Base-by-base conservation (phyloP, 2,113 vertebrate species). In the Montifringilla adamsi region DNA sequence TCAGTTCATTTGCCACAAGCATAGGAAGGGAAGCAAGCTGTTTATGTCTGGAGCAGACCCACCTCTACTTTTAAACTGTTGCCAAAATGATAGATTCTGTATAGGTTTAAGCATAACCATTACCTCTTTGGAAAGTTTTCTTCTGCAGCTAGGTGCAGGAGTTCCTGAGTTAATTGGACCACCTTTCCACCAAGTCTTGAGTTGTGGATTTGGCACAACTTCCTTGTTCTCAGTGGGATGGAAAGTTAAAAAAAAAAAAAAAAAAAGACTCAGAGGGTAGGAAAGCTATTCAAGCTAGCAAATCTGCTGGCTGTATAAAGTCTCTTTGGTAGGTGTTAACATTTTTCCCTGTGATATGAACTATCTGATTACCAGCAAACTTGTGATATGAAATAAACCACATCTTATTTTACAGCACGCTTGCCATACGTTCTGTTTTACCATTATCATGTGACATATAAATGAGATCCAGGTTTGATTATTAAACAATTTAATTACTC, bases 391-490 rank as follows among this genome's bases (percentile, higher is more conserved):
- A 84, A 95, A 86, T 87, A 97, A 96, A 89, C 86, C 92, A 82
- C 88, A 95, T 93, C 88, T 84, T 37, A 89, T 35, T 74, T 58
- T 68, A 24, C 68, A 90, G 72, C 58, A 52, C 6, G 19, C 50
- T 89, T 83, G 6, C 89, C 69, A 73, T 62, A 44, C 33, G 2
- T 90, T 82, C 67, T 33, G 14, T 59, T 96, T 95, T 96, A 87
- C 78, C 89, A 13, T 0, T 15, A 62, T 92, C 91, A 67, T 82
- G 64, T 94, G 91, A 84, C 0, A 0, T 73, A 67, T 91, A 93
- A 95, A 87, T 95, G 85, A 96, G 78, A 95, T 91, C 86, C 89
- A 94, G 73, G 86, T 62, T 78, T 93, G 67, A 90, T 94, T 79
- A 91, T 83, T 89, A 86, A 93, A 75, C 69, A 73, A 22, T 73